phyloP scores from a whole-genome alignment of 2,888 invertebrate species.

The Lasioglossum figueresi region DNA sequence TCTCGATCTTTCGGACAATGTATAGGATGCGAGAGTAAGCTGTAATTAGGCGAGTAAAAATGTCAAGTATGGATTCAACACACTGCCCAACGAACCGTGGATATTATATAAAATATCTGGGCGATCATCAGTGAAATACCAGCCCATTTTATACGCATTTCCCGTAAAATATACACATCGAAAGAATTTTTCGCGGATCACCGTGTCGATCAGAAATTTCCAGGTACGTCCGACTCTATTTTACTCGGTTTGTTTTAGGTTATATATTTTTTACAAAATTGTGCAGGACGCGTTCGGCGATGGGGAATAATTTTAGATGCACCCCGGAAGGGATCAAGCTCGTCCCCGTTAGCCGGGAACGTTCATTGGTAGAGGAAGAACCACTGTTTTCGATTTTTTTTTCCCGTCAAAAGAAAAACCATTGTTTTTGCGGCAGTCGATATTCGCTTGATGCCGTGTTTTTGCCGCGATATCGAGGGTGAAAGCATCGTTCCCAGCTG shows the following conservation, averaged over 20 bases:
- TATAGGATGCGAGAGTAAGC: too few relatives aligned
- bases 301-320: neutral
- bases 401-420: neutral
- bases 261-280: neutral
- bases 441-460: conserved; percentile 34
- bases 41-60: too few relatives aligned
- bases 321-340: neutral
- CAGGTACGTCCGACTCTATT: neutral
- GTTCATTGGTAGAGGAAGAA: neutral
- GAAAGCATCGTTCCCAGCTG: conserved; percentile 53
- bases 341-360: neutral
- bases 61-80: too few relatives aligned
- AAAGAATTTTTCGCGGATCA: neutral
- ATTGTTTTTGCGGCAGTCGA: conserved; percentile 10
- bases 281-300: neutral
- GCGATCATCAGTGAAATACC: too few relatives aligned
- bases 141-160: too few relatives aligned
- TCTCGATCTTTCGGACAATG: too few relatives aligned
- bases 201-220: neutral
- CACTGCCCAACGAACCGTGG: too few relatives aligned
- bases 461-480: conserved; percentile 38
- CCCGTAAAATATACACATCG: too few relatives aligned
- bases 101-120: too few relatives aligned
- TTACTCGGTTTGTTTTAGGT: neutral
- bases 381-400: neutral